Evolutionary conservation across 2,113 vertebrate genomes (phyloP).

Genomic region (Ptilonorhynchus violaceus): DNA sequence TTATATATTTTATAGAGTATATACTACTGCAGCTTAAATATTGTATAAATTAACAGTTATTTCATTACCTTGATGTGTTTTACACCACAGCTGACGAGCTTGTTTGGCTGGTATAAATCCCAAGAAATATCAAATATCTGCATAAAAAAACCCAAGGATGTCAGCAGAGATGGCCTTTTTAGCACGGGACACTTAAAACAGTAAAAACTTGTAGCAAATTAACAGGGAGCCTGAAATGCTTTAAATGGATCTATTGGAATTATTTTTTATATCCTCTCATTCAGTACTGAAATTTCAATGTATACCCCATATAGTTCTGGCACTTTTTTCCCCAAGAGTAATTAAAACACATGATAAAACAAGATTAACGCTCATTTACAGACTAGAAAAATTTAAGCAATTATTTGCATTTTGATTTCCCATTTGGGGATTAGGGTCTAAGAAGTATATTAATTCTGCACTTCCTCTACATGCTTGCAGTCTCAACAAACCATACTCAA

Average conservation of each 20-base stretch:
- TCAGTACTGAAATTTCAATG: background rate
- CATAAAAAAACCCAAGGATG: background rate
- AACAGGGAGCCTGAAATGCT: background rate
- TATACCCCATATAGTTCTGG: background rate
- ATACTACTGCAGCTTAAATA: background rate
- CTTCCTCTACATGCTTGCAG: background rate
- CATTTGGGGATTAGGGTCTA: background rate
- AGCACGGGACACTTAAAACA: background rate
- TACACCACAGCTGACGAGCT: slow-evolving; percentile 94
- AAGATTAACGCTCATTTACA: background rate
- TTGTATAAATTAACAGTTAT: background rate
- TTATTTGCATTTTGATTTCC: slow-evolving; percentile 4
- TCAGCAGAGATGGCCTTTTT: background rate
- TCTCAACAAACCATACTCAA: background rate
- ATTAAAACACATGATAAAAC: background rate
- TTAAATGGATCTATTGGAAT: background rate
- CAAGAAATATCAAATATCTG: slow-evolving; percentile 98
- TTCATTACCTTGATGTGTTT: slow-evolving; percentile 94
- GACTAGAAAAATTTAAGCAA: background rate
- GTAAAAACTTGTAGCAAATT: background rate
- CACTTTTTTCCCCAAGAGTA: background rate
- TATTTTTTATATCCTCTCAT: background rate
- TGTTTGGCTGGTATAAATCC: slow-evolving; percentile 95
- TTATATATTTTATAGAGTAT: background rate
- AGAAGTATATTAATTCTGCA: background rate